These are phyloP conservation scores for Montifringilla adamsi DNA, from an alignment of 2,113 vertebrate genomes.

Conservation along the genomic window DNA sequence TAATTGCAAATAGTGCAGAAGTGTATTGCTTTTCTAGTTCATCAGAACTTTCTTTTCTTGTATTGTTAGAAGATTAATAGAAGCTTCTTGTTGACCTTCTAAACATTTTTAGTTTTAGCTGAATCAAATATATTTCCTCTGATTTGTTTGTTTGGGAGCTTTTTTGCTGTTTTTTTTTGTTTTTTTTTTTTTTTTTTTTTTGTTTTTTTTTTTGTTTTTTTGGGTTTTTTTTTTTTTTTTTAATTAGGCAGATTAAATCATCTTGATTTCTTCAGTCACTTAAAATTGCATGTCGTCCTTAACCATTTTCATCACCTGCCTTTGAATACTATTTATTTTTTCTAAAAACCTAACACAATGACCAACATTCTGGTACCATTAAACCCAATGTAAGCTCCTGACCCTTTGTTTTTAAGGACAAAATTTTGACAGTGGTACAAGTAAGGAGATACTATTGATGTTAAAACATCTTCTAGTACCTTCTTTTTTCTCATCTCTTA, in stretches of 20 bases:
- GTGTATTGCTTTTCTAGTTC: constrained; percentile 10
- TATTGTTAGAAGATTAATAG: neutral
- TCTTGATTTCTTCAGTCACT: neutral
- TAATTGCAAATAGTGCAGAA: constrained; percentile 44
- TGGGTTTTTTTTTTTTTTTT: neutral
- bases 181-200: neutral
- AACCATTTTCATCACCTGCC: neutral
- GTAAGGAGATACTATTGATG: neutral
- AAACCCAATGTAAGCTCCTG: neutral
- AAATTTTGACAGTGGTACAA: neutral
- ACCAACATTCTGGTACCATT: neutral
- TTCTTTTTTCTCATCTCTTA: neutral
- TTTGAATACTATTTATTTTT: neutral
- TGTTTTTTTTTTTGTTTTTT: neutral
- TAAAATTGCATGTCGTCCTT: neutral
- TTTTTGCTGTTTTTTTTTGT: neutral
- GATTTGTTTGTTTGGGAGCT: neutral
- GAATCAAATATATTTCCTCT: neutral
- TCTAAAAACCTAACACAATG: neutral
- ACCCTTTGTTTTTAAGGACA: neutral
- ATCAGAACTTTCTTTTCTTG: neutral
- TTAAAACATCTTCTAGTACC: neutral
- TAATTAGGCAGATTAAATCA: neutral
- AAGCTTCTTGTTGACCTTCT: neutral
- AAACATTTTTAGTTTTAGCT: neutral